These are phyloP conservation scores for Serrognathus titanus DNA, from an alignment of 2,888 invertebrate genomes.

Conservation along the genomic window DNA sequence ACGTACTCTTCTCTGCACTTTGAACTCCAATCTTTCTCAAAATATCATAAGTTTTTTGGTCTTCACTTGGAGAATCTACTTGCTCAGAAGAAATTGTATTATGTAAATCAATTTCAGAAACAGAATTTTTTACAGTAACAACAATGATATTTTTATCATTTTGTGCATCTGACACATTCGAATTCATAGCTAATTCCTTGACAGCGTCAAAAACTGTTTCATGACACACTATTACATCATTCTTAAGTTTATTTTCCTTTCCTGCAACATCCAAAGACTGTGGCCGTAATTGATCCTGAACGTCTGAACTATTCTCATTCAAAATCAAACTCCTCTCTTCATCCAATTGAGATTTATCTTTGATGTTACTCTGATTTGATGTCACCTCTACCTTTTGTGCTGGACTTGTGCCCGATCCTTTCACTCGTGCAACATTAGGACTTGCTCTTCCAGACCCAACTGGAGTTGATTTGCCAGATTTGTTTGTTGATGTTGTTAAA, in stretches of 20 bases:
- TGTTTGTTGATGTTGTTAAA: conserved; percentile 40
- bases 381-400: neutral
- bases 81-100: neutral
- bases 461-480: conserved; percentile 49
- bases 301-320: neutral
- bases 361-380: neutral
- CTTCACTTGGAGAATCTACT: conserved; percentile 46
- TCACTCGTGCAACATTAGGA: conserved; percentile 53
- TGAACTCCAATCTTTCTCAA: conserved; percentile 44
- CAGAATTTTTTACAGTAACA: no score
- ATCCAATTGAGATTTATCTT: no score
- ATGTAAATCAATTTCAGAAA: no score
- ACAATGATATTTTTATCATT: no score
- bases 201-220: no score
- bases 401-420: conserved; percentile 17
- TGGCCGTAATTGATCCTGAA: no score
- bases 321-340: no score
- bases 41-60: conserved; percentile 47
- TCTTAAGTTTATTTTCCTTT: no score
- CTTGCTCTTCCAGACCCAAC: conserved; percentile 58
- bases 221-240: no score
- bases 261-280: no score
- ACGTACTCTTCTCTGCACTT: conserved; percentile 46
- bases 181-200: no score
- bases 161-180: no score